Evolutionary conservation across 2,888 invertebrate species (phyloP).

Genomic region (Tachystola acroxantha): DNA sequence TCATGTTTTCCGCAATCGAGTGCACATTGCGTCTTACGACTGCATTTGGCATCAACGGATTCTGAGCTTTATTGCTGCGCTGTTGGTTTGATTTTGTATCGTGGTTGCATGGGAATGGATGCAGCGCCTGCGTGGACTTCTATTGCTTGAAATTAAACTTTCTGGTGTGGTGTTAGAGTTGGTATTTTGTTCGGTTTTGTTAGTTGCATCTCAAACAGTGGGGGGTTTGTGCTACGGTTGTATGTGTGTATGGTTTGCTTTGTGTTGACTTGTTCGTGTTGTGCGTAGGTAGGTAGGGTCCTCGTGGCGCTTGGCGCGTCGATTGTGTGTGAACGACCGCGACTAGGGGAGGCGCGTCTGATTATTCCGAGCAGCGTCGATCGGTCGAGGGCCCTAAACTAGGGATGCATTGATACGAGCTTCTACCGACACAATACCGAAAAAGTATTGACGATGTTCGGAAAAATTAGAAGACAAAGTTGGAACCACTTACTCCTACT

Average conservation of each 20-base stretch:
- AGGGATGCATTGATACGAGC: too few species aligned
- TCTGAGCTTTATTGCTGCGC: slow-evolving; percentile 45
- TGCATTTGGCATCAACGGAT: slow-evolving; percentile 31
- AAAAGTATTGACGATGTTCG: too few species aligned
- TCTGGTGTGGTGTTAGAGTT: slow-evolving; percentile 23
- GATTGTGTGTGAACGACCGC: slow-evolving; percentile 76
- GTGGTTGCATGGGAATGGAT: slow-evolving; percentile 34
- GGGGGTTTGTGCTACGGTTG: slow-evolving; percentile 26
- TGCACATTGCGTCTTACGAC: slow-evolving; percentile 57
- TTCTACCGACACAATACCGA: too few species aligned
- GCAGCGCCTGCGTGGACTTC: slow-evolving; percentile 33
- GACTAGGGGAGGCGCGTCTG: slow-evolving; percentile 64
- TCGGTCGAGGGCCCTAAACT: slow-evolving; percentile 67
- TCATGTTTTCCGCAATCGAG: slow-evolving; percentile 52
- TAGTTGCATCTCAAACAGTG: slow-evolving; percentile 39
- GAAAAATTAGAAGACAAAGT: too few species aligned
- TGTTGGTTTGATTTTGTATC: slow-evolving; percentile 43
- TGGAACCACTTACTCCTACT: too few species aligned
- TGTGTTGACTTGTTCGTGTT: slow-evolving; percentile 53
- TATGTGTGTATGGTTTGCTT: slow-evolving; percentile 68
- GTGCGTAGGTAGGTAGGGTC: slow-evolving; percentile 72
- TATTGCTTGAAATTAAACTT: slow-evolving; percentile 15
- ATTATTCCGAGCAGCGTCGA: slow-evolving; percentile 67
- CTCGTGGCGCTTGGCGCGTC: slow-evolving; percentile 45
- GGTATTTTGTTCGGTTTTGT: slow-evolving; percentile 16